Conservation (phyloP, 2,797 vertebrate species). For the Merluccius polli region DNA sequence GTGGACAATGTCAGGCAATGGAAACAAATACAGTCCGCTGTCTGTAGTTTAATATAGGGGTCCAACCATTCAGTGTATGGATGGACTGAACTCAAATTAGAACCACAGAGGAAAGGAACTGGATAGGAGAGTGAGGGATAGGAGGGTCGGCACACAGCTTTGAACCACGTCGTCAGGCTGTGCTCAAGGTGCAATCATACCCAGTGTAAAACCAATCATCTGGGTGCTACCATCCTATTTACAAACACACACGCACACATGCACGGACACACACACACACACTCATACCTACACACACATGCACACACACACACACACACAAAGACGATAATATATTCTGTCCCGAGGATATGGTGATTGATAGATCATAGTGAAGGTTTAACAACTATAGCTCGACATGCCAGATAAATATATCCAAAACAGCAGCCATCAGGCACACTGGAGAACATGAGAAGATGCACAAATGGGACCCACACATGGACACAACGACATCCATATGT, state of each 20-base stretch:
- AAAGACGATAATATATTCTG: slow-evolving; percentile 31
- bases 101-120: background rate
- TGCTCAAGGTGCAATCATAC: background rate
- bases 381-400: slow-evolving; percentile 17
- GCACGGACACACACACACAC: background rate
- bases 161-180: background rate
- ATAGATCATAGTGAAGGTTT: slow-evolving; percentile 36
- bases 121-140: no score
- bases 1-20: no score
- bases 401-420: slow-evolving; percentile 36
- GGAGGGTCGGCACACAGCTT: background rate
- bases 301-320: background rate
- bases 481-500: slow-evolving; percentile 12
- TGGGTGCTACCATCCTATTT: background rate
- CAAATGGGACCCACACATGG: background rate
- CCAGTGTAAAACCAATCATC: background rate
- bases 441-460: slow-evolving; percentile 3
- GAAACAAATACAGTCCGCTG: no score
- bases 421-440: background rate
- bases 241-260: no score
- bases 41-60: no score
- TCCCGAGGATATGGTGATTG: slow-evolving; percentile 27
- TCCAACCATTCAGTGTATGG: background rate
- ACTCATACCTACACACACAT: background rate
- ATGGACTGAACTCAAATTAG: background rate